These are phyloP conservation scores for Littorina saxatilis DNA, from an alignment of 1,140 invertebrate species.

Conservation along the genomic window DNA sequence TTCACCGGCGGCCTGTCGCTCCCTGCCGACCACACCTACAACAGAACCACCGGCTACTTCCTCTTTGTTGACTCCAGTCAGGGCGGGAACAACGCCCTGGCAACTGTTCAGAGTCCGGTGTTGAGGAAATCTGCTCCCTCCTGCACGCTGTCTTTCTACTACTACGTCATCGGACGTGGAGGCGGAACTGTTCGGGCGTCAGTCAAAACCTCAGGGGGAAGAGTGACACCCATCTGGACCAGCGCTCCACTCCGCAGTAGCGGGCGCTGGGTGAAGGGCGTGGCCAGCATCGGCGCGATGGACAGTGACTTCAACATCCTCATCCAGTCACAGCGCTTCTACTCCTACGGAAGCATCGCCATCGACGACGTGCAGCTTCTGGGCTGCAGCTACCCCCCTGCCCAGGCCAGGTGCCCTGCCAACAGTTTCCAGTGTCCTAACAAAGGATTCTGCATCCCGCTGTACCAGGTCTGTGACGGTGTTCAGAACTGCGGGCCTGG, in stretches of 20 bases:
- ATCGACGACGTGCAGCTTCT: slow-evolving; percentile 83
- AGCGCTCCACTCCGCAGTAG: background rate
- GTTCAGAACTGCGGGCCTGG: slow-evolving; percentile 69
- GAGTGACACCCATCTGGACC: slow-evolving; percentile 59
- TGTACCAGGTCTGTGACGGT: slow-evolving; percentile 63
- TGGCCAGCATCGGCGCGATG: slow-evolving; percentile 61
- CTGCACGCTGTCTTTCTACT: slow-evolving; percentile 79
- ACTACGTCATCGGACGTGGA: slow-evolving; percentile 48
- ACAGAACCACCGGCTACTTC: slow-evolving; percentile 80
- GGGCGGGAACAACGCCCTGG: slow-evolving; percentile 48
- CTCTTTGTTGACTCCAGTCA: slow-evolving; percentile 82
- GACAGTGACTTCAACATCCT: slow-evolving; percentile 79
- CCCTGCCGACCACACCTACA: slow-evolving; percentile 82
- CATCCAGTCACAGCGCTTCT: slow-evolving; percentile 85
- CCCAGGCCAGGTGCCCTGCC: slow-evolving; percentile 50
- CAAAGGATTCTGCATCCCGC: slow-evolving; percentile 62
- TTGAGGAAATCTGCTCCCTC: slow-evolving; percentile 57
- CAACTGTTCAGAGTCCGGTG: slow-evolving; percentile 53
- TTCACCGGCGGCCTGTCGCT: slow-evolving; percentile 82
- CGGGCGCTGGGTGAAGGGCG: slow-evolving; percentile 50
- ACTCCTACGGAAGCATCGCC: slow-evolving; percentile 74
- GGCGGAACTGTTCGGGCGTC: slow-evolving; percentile 42
- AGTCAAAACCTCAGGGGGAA: slow-evolving; percentile 46
- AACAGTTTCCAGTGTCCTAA: slow-evolving; percentile 51
- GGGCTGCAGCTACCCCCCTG: slow-evolving; percentile 61